These are phyloP conservation scores for Prinia subflava DNA, from an alignment of 2,113 vertebrate genomes.

Conservation along the genomic window DNA sequence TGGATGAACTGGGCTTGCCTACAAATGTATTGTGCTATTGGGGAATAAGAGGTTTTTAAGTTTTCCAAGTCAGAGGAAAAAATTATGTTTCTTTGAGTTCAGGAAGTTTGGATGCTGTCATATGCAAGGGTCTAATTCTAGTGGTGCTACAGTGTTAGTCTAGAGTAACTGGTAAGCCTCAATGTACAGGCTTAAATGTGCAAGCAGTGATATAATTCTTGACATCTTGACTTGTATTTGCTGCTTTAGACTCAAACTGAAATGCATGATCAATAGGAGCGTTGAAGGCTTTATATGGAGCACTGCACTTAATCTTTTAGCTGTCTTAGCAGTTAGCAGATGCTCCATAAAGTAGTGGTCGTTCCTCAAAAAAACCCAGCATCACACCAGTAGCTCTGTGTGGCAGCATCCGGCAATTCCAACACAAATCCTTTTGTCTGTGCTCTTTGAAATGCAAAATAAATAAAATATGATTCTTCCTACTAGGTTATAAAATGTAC, in stretches of 20 bases:
- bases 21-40: neutral
- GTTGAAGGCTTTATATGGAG: neutral
- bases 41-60: neutral
- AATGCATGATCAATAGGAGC: neutral
- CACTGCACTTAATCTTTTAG: neutral
- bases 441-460: neutral
- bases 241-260: neutral
- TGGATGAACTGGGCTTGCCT: neutral
- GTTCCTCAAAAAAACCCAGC: neutral
- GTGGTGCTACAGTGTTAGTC: neutral
- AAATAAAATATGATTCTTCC: neutral
- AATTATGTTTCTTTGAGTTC: neutral
- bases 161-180: neutral
- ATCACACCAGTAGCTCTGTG: accelerated
- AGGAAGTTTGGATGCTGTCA: neutral
- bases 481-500: neutral
- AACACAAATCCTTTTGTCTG: neutral
- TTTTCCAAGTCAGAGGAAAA: neutral
- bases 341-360: neutral
- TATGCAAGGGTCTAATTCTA: neutral
- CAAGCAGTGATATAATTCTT: neutral
- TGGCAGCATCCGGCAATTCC: neutral
- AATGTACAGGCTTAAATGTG: neutral
- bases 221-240: neutral
- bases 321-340: neutral